Base-by-base conservation (phyloP, 2,888 invertebrate genomes). In the Parapristionchus giblindavisi region DNA sequence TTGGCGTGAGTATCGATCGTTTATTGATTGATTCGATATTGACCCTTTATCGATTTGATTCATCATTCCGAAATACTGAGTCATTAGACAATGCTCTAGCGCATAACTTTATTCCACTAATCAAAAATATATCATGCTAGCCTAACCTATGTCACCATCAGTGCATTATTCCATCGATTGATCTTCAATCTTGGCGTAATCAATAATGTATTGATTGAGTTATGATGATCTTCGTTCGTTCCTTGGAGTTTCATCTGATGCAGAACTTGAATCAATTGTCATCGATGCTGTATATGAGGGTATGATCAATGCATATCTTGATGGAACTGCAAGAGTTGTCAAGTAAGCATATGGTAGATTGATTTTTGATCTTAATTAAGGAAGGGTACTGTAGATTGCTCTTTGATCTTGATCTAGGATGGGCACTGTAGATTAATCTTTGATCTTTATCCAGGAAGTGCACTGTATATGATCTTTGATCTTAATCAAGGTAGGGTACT, bases 271-370 rank as follows among this genome's bases (percentile, higher is more conserved):
- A 6, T 24, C 56, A 11, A 54, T 71, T 40, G 58, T 71, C 58
- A 29, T 58, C 56, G 71, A 71, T 21, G 56, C 56, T 40, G 21
- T 71, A 54, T 71, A 71, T 32, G 71, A 40, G 38, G 71, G 71
- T 24, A 29, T 38, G 27, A 29, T 56, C 29, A 24, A 32, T 17
- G 71, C 68, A 0, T 36, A 27, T 1, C 34, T 68, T n/a, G 68
- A 68, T 36, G 24, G 51, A 4, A 2, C 34, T 4, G 51, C 48
- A 6, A 48, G 68, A 11, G 34, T 14, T 0, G 24, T 68, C 27
- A 68, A 34, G 68, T 68, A 27, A 48, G 68, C n/a, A 36, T 29
- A 58, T 29, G 60, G 60, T 36, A 21, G 60, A 38, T 11, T 29
- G 29, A 27, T 21, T 8, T 27, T 6, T 11, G 56, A 56, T 56